Evolutionary conservation across 2,113 vertebrate species (phyloP), one percentile per base, ranked within the genome.

Genomic region (Psettodes erumei): DNA sequence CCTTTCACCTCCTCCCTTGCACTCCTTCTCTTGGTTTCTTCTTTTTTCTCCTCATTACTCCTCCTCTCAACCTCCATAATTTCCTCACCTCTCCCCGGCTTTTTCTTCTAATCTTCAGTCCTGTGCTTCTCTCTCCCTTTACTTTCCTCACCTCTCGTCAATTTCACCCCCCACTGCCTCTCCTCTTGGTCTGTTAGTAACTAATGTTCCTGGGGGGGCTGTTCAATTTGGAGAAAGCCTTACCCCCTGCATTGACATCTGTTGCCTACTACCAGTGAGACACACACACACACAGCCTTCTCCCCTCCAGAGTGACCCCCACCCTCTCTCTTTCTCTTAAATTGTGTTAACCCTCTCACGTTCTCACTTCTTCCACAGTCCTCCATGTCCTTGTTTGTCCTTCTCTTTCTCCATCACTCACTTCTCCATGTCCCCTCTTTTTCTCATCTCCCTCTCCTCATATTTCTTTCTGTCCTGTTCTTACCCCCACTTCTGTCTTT

Each of bases 191-290:
- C 74, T 87, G 79, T 77, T 75, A 74, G 85, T 75, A 88, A 84
- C 85, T 80, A 81, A 56, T 87, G 86, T 83, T 83, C 80, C 74
- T 76, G 75, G 84, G 89, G 81, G 89, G 77, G 78, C 38, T 59
- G 59, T 48, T 87, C 77, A 88, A 50, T 88, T 89, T 89, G 69
- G 71, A 86, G 67, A 79, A 73, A 82, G 77, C 64, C 23, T 84
- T 77, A 87, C 88, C 90, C 91, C 87, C 89, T 88, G 86, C 87
- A 82, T 68, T 76, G 87, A 90, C 88, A 91, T 92, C 82, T 91
- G 87, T 75, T 87, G 84, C 77, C 70, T 81, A 82, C 89, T 88
- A 86, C 88, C 77, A 89, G 23, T 86, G 81, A 87, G 33, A 81
- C 72, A 55, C 70, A 62, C 72, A 51, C 71, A 37, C 43, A 68